These are phyloP conservation scores for Clupea harengus DNA, from an alignment of 2,113 vertebrate species.

Conservation along the genomic window DNA sequence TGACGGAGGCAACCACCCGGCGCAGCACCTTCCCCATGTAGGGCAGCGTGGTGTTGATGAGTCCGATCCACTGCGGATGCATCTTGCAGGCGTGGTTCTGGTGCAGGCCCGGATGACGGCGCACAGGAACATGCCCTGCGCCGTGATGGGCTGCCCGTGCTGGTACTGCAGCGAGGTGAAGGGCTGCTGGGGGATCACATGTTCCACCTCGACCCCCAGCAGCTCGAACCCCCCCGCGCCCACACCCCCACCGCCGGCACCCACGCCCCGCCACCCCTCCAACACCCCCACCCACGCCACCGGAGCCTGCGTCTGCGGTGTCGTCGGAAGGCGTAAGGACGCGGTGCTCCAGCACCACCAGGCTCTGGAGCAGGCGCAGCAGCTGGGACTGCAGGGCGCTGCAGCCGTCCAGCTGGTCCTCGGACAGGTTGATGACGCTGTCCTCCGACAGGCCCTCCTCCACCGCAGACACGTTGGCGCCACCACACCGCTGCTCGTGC, in stretches of 20 bases:
- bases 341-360: conserved; percentile 90
- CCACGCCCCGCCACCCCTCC: conserved; percentile 68
- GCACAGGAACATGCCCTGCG: conserved; percentile 97
- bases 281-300: conserved; percentile 51
- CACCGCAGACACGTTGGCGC: conserved; percentile 79
- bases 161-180: conserved; percentile 95
- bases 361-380: conserved; percentile 86
- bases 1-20: conserved; percentile 93
- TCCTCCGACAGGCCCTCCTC: conserved; percentile 97
- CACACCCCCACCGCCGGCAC: conserved; percentile 59
- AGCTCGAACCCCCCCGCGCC: conserved; percentile 81
- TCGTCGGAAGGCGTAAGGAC: conserved; percentile 90
- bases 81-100: conserved; percentile 96
- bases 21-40: conserved; percentile 96
- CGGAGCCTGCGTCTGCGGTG: conserved; percentile 66
- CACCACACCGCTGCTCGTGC: conserved; percentile 83
- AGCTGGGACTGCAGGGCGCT: conserved; percentile 94
- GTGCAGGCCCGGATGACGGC: conserved; percentile 94
- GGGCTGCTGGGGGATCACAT: conserved; percentile 91
- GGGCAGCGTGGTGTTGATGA: conserved; percentile 92
- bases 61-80: conserved; percentile 97
- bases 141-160: conserved; percentile 94
- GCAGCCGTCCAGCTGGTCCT: conserved; percentile 91
- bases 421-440: conserved; percentile 93
- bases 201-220: conserved; percentile 85